Evolutionary conservation across 2,113 vertebrate genomes (phyloP).

Genomic region (Zootoca vivipara): DNA sequence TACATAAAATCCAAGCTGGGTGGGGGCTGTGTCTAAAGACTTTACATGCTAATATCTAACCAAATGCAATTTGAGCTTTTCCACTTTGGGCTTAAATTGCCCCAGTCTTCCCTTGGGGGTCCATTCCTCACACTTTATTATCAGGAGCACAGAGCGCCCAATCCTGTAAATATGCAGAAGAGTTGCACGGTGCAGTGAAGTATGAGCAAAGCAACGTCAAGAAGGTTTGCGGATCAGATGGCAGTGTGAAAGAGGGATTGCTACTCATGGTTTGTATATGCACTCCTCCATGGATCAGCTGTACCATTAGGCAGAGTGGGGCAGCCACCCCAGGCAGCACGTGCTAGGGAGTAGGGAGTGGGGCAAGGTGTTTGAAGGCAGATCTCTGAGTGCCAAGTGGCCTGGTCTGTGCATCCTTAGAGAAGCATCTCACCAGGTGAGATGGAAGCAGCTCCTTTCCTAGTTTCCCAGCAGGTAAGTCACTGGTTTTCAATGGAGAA

Average conservation of each 20-base stretch:
- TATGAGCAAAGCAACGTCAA: neutral
- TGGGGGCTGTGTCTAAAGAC: neutral
- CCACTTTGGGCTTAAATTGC: neutral
- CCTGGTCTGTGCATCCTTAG: no score
- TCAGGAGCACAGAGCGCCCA: neutral
- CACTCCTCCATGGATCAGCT: no score
- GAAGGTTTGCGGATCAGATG: neutral
- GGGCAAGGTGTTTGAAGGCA: no score
- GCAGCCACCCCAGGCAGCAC: no score
- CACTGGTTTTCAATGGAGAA: no score
- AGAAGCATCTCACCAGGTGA: no score
- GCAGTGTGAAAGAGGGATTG: neutral
- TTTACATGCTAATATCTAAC: neutral
- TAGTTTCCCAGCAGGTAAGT: no score
- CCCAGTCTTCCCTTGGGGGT: neutral
- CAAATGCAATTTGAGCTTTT: neutral
- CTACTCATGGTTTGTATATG: neutral
- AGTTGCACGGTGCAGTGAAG: neutral
- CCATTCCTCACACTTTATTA: neutral
- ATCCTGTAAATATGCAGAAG: no score
- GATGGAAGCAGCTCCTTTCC: no score
- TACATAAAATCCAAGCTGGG: neutral
- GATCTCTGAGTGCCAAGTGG: no score
- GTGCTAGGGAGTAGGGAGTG: no score
- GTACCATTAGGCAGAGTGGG: no score